Evolutionary conservation across 2,113 vertebrate species (phyloP), one percentile per base, ranked within the genome.

Genomic region (Cervus canadensis): DNA sequence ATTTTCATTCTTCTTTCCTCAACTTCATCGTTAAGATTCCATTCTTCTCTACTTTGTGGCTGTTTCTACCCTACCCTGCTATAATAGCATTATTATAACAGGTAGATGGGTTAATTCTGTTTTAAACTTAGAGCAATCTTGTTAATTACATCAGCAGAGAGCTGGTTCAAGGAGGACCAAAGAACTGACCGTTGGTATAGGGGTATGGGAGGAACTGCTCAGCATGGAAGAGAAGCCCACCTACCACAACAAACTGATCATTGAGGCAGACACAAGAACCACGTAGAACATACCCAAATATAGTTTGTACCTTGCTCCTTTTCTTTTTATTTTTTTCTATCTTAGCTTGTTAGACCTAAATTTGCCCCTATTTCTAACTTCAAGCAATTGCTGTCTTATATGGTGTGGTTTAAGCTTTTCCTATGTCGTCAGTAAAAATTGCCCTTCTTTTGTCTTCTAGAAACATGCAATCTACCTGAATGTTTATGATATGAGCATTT

Each of bases 81-180:
- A 26, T 57, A 48, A 54, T 85, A 83, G 25, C 13, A 59, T 89
- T 96, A 87, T 91, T 91, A 25, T 91, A 83, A 94, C 19, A 81
- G 33, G 50, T 23, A 89, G 10, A 54, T 45, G 33, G 28, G 87
- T 96, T 83, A 87, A 94, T 8, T 60, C n/a, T 89, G 45, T 87
- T 98, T 97, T 76, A 96, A 89, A 93, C 43, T 62, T 89, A 12
- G 92, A 94, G 40, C 21, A 23, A 9, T 89, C 94, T 94, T 96
- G 28, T 14, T n/a, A 93, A 81, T 60, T 79, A 25, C 52, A 62
- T 92, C 79, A 83, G 16, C 45, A 64, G 81, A 74, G 21, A 92
- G 33, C 40, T 67, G 71, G 40, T 45, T 84, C n/a, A 89, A 40
- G 54, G 25, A 64, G 96, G n/a, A 95, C 52, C 83, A 74, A 83